These are phyloP conservation scores for Tridacna crocea DNA, from an alignment of 2,888 invertebrate species.

Conservation along the genomic window DNA sequence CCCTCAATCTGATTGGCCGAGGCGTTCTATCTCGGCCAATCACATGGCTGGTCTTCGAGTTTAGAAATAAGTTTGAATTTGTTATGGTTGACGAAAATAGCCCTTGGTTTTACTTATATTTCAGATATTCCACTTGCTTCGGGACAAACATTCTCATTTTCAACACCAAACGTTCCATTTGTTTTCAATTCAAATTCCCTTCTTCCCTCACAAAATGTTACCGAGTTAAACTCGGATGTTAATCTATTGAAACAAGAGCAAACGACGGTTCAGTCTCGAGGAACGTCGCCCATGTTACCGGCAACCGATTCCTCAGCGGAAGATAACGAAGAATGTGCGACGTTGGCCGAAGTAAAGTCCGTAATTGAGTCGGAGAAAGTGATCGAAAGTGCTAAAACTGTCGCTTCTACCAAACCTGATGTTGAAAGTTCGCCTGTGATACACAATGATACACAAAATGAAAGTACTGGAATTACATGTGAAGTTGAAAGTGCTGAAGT, in stretches of 20 bases:
- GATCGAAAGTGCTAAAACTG: conserved; percentile 27
- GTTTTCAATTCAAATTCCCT: conserved; percentile 65
- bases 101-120: not conserved
- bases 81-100: no score
- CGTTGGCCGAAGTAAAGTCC: conserved; percentile 52
- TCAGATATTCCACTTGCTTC: conserved; percentile 26
- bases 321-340: conserved; percentile 49
- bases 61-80: no score
- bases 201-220: conserved; percentile 56
- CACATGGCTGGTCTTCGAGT: no score
- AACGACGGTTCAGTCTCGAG: conserved; percentile 75
- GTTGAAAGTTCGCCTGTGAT: conserved; percentile 15
- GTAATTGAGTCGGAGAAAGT: conserved; percentile 40
- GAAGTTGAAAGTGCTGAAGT: conserved; percentile 24
- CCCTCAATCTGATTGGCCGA: no score
- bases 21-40: no score
- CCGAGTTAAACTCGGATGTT: conserved; percentile 51
- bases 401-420: not conserved
- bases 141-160: conserved; percentile 13
- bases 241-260: conserved; percentile 65
- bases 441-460: not conserved
- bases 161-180: conserved; percentile 56
- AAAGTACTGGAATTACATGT: not conserved
- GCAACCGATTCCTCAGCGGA: conserved; percentile 64
- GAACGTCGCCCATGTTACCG: conserved; percentile 79